phyloP scores from a whole-genome alignment of 2,113 vertebrate genomes.

The Pteruthius melanotis region DNA sequence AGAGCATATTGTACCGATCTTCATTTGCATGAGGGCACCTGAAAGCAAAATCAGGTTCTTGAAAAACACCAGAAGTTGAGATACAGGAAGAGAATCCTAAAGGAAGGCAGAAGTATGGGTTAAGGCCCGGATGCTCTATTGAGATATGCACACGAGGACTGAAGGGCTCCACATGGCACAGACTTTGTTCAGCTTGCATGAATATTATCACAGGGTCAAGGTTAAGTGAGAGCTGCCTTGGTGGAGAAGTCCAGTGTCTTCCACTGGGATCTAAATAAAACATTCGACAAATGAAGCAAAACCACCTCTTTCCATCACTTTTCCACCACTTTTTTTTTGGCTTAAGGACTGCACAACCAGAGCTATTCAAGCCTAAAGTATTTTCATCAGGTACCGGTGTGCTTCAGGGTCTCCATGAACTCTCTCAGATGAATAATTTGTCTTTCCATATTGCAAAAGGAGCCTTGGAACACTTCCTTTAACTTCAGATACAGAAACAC shows the following conservation, averaged over 20 bases:
- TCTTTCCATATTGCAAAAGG: neutral
- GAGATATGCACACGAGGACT: neutral
- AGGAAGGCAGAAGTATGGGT: neutral
- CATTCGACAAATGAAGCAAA: neutral
- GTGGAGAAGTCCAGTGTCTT: neutral
- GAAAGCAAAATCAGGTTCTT: neutral
- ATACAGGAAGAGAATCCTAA: neutral
- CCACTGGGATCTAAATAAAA: neutral
- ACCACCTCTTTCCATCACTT: neutral
- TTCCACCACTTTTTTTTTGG: neutral
- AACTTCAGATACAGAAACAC: neutral
- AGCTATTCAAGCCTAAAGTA: neutral
- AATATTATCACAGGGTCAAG: neutral
- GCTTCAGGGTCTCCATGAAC: neutral
- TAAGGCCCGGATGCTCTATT: neutral
- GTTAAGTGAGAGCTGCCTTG: neutral
- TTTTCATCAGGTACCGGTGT: neutral
- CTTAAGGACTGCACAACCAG: neutral
- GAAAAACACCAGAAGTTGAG: neutral
- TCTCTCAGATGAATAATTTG: neutral
- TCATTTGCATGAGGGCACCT: neutral
- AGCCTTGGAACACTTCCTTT: neutral
- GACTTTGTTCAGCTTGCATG: neutral
- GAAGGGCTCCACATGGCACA: neutral
- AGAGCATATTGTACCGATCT: neutral